phyloP scores from a whole-genome alignment of 2,888 invertebrate genomes.

The Drosophila quinaria region DNA sequence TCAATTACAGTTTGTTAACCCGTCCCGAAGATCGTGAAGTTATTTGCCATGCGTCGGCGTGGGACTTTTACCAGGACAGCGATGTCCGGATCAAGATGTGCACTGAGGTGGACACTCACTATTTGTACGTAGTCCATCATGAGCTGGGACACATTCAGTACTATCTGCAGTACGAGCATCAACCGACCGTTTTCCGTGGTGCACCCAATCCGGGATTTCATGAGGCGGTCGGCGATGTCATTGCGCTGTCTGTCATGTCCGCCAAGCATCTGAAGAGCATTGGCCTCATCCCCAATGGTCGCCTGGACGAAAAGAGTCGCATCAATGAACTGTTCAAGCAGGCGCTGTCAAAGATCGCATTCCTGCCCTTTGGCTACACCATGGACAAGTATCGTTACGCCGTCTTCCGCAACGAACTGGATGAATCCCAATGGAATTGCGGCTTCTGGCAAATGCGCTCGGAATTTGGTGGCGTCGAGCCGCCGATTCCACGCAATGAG shows the following conservation, averaged over 20 bases:
- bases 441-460: constrained; percentile 89
- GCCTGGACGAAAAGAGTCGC: constrained; percentile 88
- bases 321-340: constrained; percentile 89
- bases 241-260: constrained; percentile 89
- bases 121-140: constrained; percentile 88
- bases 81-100: constrained; percentile 92
- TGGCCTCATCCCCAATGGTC: constrained; percentile 87
- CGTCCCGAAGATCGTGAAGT: constrained; percentile 91
- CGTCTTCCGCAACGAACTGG: constrained; percentile 88
- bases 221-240: constrained; percentile 91
- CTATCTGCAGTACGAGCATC: constrained; percentile 88
- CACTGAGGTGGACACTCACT: constrained; percentile 87
- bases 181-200: constrained; percentile 87
- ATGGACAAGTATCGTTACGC: constrained; percentile 90
- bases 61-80: constrained; percentile 93
- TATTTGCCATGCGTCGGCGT: constrained; percentile 95
- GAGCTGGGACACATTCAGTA: constrained; percentile 91
- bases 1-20: constrained; percentile 93
- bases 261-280: constrained; percentile 91
- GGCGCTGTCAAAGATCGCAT: constrained; percentile 89
- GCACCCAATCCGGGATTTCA: constrained; percentile 89
- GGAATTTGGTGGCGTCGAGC: constrained; percentile 88
- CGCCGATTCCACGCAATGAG: constrained; percentile 88
- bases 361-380: constrained; percentile 90
- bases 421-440: constrained; percentile 88